Evolutionary conservation across 2,888 invertebrate species (phyloP), one percentile per base, ranked within the genome.

Genomic region (Deilephila porcellus): DNA sequence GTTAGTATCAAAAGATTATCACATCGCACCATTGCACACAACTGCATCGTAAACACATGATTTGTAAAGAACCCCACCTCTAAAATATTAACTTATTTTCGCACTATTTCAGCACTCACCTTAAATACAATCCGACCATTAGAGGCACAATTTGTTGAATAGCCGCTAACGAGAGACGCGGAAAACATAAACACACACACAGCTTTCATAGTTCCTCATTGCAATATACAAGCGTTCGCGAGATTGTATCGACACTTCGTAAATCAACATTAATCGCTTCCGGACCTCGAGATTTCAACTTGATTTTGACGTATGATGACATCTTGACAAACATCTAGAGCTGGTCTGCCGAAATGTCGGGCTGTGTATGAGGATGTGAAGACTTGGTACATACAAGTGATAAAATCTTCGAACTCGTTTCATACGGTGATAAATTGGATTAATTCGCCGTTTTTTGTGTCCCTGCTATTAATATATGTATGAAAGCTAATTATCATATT

Each of bases 91-190:
- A 25, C 14, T 17, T 45, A 67, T 52, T 11, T 52, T 52, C 52
- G 45, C 45, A 52, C 64, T n/a, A 67, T 67, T 17, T 25, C 52
- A 63, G 63, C 34, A 63, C 34, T 37, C 14, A 53, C 5, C 17
- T 63, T 63, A 63, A 11, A 45, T 67, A 67, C 67, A 67, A 25
- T 67, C 6, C 19, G 29, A 71, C 45, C 45, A 71, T 71, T 71
- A 71, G 45, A 25, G 45, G 75, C 63, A 75, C 78, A 83, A 84
- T 84, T 83, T 83, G 82, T 82, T 83, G 80, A 83, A 83, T 82
- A 74, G 81, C 74, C 75, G 73, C 80, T 81, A 84, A 84, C 82
- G 81, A 85, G 80, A 71, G 73, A 83, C 75, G 75, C 80, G 82
- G 85, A 86, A 83, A 45, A 85, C 82, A 81, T 84, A 78, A 81